Evolutionary conservation across 2,888 invertebrate species (phyloP).

Genomic region (Luffia ferchaultella): DNA sequence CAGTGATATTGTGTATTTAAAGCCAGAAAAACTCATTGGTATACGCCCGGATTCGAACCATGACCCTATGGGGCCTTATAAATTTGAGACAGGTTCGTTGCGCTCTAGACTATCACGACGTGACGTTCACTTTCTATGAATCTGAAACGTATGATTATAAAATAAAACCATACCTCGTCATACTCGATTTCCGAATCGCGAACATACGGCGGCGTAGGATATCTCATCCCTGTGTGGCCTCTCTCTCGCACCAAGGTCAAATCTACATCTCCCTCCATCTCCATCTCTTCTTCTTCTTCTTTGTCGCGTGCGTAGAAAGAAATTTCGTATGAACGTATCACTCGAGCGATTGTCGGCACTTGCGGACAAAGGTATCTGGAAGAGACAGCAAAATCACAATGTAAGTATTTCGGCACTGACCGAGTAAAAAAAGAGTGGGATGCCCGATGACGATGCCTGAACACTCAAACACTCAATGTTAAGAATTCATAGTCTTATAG

Average conservation of each 20-base stretch:
- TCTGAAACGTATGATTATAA: background rate
- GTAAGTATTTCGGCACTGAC: too few relatives aligned
- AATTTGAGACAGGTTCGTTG: too few relatives aligned
- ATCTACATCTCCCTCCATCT: constrained; percentile 22
- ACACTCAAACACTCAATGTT: too few relatives aligned
- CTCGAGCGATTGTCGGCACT: constrained; percentile 76
- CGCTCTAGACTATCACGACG: background rate
- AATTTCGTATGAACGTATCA: constrained; percentile 73
- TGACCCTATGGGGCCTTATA: too few relatives aligned
- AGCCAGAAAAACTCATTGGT: too few relatives aligned
- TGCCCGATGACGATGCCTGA: too few relatives aligned
- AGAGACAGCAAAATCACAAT: constrained; percentile 12
- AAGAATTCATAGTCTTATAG: too few relatives aligned
- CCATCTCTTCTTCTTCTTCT: constrained; percentile 24
- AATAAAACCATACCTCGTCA: background rate
- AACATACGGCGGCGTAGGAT: constrained; percentile 39
- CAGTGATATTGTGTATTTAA: too few relatives aligned
- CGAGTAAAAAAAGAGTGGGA: background rate
- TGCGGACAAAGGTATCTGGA: constrained; percentile 74
- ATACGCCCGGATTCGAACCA: too few relatives aligned
- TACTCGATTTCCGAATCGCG: background rate
- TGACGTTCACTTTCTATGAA: background rate
- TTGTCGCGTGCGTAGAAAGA: constrained; percentile 34
- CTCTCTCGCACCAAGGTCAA: constrained; percentile 26
- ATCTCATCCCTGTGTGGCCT: constrained; percentile 33